Base-by-base conservation (phyloP, 2,797 vertebrate species). In the Helarctos malayanus region DNA sequence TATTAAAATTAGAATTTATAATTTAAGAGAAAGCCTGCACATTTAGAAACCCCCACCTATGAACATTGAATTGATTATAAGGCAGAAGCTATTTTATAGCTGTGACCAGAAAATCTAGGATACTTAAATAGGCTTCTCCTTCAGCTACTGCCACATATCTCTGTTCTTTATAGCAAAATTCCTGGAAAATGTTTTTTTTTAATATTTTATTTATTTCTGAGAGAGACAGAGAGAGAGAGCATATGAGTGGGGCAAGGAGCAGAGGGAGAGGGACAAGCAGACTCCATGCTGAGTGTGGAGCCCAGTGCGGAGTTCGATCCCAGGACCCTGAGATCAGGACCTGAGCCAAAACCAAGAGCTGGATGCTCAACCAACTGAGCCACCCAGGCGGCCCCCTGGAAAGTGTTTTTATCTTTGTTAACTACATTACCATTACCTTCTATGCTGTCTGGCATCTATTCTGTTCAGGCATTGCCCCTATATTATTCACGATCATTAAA, bases 1-100 rank as follows among this genome's bases (percentile, higher is more conserved):
- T 94, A 94, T 76, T 69, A 86, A 94, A 97, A 98, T 97, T 93
- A 95, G 89, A 97, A 76, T 71, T 56, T 90, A 25, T 88, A 82
- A 92, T 83, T 89, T 96, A 92, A 96, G 73, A 94, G 38, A 89
- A 86, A 1, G 5, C 2, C 29, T 80, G 9, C 35, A 45, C 49
- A 80, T 41, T n/a, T 61, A 88, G 81, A 92, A 85, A 73, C 13
- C 9, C 14, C 38, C 38, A 75, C 21, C 29, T 86, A 7, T n/a
- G 35, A 78, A 52, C 38, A 89, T 57, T 68, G 76, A 61, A 47
- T 41, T 52, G 61, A 15, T 65, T 59, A 5, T n/a, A 89, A 57
- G 29, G 41, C 7, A 86, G 59, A 81, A 61, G 0, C 13, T 47
- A 89, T 86, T 78, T 81, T 81, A 68, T 10, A 47, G 65, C 47